Percentiles rank a stretch among this genome's conserved stretches.
Conservation (phyloP, 2,888 invertebrate species). For the Drosophila phalerata region DNA sequence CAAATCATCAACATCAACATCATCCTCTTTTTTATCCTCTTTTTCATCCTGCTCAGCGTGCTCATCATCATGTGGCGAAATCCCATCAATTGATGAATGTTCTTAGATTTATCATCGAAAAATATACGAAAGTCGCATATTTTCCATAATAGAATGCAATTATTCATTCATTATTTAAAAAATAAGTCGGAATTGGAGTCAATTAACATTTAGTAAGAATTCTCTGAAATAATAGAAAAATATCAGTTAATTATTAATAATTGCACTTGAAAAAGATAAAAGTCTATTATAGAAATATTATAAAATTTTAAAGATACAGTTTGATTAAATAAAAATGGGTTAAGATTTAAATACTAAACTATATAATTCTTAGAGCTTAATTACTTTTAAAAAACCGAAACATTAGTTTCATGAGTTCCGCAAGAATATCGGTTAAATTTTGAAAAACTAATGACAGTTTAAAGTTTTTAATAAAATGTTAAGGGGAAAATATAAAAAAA, state of each 20-base stretch:
- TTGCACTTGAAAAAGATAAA: neutral
- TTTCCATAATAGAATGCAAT: slow-evolving; percentile 4
- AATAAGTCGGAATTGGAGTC: slow-evolving; percentile 11
- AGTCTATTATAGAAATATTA: neutral
- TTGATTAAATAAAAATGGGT: too few species aligned
- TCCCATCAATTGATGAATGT: slow-evolving; percentile 56
- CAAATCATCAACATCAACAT: slow-evolving; percentile 32
- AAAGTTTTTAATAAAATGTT: too few species aligned
- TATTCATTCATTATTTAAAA: slow-evolving; percentile 3
- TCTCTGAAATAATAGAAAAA: neutral
- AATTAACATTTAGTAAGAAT: neutral
- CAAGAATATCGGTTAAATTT: too few species aligned
- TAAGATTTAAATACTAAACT: too few species aligned
- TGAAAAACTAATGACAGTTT: too few species aligned
- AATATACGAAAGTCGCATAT: neutral
- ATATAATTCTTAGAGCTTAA: too few species aligned
- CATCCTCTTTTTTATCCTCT: neutral
- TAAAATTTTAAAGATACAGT: neutral
- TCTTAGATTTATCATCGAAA: slow-evolving; percentile 55
- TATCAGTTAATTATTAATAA: neutral
- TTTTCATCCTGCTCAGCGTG: neutral
- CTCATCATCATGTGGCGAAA: slow-evolving; percentile 31
- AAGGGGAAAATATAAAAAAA: too few species aligned
- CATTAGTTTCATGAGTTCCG: too few species aligned
- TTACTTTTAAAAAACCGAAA: too few species aligned